Conservation (phyloP, 2,888 invertebrate species). For the Trissoscelio sp. region DNA sequence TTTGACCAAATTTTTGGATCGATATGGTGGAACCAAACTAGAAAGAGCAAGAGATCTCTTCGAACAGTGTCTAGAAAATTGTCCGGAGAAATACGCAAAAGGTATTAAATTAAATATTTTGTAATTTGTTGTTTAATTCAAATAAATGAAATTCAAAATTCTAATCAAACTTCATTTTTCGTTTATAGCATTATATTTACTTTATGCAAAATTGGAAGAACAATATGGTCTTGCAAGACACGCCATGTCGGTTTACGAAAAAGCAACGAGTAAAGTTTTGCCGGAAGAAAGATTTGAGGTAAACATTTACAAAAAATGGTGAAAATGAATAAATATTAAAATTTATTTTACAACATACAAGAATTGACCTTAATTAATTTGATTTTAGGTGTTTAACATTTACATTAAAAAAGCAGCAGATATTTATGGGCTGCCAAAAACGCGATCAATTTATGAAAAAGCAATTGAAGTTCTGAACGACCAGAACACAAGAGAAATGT, state of each 20-base stretch:
- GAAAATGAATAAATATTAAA: too few relatives aligned
- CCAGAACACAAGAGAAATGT: conserved; percentile 97
- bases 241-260: conserved; percentile 99
- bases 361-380: too few relatives aligned
- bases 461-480: conserved; percentile 97
- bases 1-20: conserved; percentile 96
- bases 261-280: conserved; percentile 95
- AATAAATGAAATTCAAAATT: conserved; percentile 10
- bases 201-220: conserved; percentile 99
- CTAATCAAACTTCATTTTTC: conserved; percentile 11
- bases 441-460: conserved; percentile 98
- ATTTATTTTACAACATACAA: too few relatives aligned
- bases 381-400: too few relatives aligned
- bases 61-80: conserved; percentile 98
- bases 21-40: conserved; percentile 97
- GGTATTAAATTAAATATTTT: too few relatives aligned
- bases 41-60: conserved; percentile 99
- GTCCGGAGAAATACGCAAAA: conserved; percentile 98
- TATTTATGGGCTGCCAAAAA: conserved; percentile 98
- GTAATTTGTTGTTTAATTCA: too few relatives aligned
- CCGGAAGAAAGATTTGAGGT: conserved; percentile 97
- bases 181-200: conserved; percentile 89
- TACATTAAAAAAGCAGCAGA: conserved; percentile 99
- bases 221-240: conserved; percentile 98
- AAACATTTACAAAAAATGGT: too few relatives aligned